Conservation (phyloP, 1,140 invertebrate genomes). For the Wasmannia auropunctata region DNA sequence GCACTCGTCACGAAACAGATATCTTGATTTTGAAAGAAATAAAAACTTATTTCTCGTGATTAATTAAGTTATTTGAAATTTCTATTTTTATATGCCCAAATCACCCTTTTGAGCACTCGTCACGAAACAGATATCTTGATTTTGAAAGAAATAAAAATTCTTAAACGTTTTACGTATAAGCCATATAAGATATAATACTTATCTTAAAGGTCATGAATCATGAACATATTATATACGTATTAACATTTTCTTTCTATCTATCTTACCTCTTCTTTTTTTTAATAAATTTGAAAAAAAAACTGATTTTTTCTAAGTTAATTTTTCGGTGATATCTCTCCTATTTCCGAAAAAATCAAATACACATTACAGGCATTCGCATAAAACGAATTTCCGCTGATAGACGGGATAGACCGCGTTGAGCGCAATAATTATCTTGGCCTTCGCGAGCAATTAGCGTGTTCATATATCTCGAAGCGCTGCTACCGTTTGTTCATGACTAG, state of each 20-base stretch:
- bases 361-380: not conserved
- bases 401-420: too few species aligned
- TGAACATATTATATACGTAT: not conserved
- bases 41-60: not conserved
- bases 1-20: not conserved
- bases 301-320: not conserved
- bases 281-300: too few species aligned
- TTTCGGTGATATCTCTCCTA: not conserved
- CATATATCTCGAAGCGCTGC: conserved; percentile 10
- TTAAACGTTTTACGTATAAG: not conserved
- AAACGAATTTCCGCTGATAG: not conserved
- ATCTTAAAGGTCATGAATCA: not conserved
- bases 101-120: not conserved
- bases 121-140: not conserved
- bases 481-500: not conserved
- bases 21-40: not conserved
- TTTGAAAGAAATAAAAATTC: not conserved
- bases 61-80: not conserved
- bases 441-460: conserved; percentile 35
- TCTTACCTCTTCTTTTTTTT: not conserved
- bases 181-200: not conserved
- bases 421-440: conserved; percentile 42
- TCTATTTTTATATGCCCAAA: not conserved
- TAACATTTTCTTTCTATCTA: not conserved
- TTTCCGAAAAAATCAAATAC: not conserved